Evolutionary conservation across 2,113 vertebrate genomes (phyloP), one percentile per base, ranked within the genome.

Genomic region (Xenopus laevis): DNA sequence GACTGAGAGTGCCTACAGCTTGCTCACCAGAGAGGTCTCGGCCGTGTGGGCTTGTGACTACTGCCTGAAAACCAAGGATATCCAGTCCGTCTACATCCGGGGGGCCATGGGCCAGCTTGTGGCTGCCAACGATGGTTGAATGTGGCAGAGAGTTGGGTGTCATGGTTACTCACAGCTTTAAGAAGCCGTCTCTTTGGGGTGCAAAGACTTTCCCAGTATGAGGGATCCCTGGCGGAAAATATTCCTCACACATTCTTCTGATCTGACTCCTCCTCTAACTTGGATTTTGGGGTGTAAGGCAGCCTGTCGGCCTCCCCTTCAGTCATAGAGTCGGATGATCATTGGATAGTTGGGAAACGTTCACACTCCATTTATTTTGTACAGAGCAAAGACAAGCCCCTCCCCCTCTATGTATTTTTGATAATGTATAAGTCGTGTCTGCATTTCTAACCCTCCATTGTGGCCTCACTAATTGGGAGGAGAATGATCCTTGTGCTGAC

Each of bases 51-150:
- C 97, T 83, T 99, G 97, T 0, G 97, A 99, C 72, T 96, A 95
- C 85, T 99, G 97, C 86, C 95, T 99, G 79, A 99, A 98, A 85
- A 97, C 92, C n/a, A 99, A 99, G 92, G 97, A 99, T 89, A 98
- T 99, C 81, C 96, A 99, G 82, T 95, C 97, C 0, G 96, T 99
- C 67, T 98, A 96, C 72, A 90, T 98, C 78, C 94, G 96, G 0
- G 96, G 98, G 86, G 94, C 92, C 78, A 83, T 99, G 89, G 95
- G 97, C 59, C 97, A 99, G 83, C 83, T 98, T 77, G 97, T 98
- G 82, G 96, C 94, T 0, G 96, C 96, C 77, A 98, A 95, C 0
- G 97, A 98, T 0, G 96, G 96, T 70, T 98, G 91, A 94, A 3
- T 12, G 52, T 23, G 21, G 18, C 18, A 10, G 4, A 13, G 58